Evolutionary conservation across 2,888 invertebrate genomes (phyloP), one percentile per base, ranked within the genome.

Genomic region (Phytoseiulus persimilis): DNA sequence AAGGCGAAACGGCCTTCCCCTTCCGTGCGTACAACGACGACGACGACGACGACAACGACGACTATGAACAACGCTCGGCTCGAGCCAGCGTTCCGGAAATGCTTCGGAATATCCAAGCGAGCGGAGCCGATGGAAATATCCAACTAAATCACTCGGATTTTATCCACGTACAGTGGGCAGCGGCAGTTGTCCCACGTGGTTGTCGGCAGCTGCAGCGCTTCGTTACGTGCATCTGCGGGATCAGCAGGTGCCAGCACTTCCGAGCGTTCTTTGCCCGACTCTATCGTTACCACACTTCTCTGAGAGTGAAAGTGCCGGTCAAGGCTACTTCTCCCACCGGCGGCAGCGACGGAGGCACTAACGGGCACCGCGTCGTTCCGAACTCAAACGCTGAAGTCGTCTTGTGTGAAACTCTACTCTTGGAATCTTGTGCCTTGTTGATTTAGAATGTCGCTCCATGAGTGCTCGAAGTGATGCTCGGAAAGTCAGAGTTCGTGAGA

Each of bases 261-360:
- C 65, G 65, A 3, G 18, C 65, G 65, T 65, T 39, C 5, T 39
- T 39, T 39, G 39, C 39, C 9, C 18, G 65, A 23, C 18, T 65
- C 18, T 23, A 65, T 65, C 65, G 65, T 65, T 65, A 65, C 65
- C 65, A 65, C 65, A 65, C 65, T 65, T 65, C 65, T 65, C 65
- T 65, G 65, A 65, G 65, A 65, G 65, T 65, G 65, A 65, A 65
- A 65, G 65, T 65, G 65, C 65, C 65, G 65, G 65, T 65, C 65
- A 65, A 65, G 65, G 65, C 65, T 65, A 65, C 65, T 65, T 65
- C 65, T 65, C 28, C 65, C 65, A 65, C 1, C 18, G 65, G 65
- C 65, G 65, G 65, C 46, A 14, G 46, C 46, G 6, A 14, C 65
- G 65, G 65, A 28, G 28, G 65, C 65, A 65, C 23, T 23, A 65